Evolutionary conservation across 2,797 vertebrate species (phyloP).

Genomic region (Tamandua tetradactyla): DNA sequence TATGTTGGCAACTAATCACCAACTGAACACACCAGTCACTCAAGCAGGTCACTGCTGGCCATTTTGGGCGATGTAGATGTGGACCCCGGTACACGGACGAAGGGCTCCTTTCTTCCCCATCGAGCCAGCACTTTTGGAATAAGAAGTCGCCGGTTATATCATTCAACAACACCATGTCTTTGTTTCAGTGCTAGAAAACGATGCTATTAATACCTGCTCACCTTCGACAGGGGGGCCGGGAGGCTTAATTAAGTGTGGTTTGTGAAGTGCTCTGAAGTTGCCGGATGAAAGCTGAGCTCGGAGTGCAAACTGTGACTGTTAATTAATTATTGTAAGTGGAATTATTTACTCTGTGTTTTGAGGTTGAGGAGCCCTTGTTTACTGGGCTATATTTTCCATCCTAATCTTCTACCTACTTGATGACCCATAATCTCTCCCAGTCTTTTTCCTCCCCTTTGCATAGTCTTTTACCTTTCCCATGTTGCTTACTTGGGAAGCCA

Average conservation of each 20-base stretch:
- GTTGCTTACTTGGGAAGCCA: not conserved
- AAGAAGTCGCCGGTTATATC: not conserved
- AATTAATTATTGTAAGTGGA: conserved; percentile 72
- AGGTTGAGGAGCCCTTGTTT: conserved; percentile 12
- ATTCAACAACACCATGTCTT: not conserved
- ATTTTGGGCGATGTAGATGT: not conserved
- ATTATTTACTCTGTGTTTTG: conserved; percentile 63
- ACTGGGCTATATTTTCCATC: not conserved
- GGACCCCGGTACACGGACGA: not conserved
- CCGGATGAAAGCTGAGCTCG: conserved; percentile 43
- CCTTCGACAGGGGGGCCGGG: not conserved
- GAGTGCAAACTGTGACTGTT: conserved; percentile 60
- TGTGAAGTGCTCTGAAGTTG: conserved; percentile 63
- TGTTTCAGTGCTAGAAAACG: not conserved
- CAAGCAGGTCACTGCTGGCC: not conserved
- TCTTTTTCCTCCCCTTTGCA: not conserved
- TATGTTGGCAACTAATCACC: conserved; percentile 42
- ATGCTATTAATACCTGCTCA: conserved; percentile 34
- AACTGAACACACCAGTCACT: not conserved
- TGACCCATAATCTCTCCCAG: not conserved
- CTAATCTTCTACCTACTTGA: not conserved
- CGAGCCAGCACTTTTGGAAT: conserved; percentile 14
- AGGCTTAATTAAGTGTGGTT: conserved; percentile 49
- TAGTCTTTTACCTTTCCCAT: not conserved
- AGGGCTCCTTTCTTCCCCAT: conserved; percentile 19